Conservation (phyloP, 2,888 invertebrate genomes). For the Trisateles emortualis region DNA sequence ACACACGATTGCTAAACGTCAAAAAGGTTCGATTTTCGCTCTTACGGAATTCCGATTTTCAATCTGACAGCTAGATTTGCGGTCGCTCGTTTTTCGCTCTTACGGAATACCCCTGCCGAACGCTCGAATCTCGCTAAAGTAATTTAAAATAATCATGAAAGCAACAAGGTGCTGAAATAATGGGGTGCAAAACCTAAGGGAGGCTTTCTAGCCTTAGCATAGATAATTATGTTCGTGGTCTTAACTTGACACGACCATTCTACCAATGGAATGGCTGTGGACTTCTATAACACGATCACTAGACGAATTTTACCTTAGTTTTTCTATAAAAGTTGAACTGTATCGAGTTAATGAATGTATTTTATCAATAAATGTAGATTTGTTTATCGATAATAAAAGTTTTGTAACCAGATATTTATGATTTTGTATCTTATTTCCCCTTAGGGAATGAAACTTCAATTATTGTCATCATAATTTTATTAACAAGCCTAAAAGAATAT, state of each 20-base stretch:
- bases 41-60: too few species aligned
- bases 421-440: constrained; percentile 13
- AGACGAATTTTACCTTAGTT: constrained; percentile 30
- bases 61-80: too few species aligned
- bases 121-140: too few species aligned
- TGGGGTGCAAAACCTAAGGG: neutral
- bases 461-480: too few species aligned
- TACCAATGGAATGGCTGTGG: neutral
- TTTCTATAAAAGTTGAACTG: constrained; percentile 45
- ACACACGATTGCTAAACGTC: too few species aligned
- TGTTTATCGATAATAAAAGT: constrained; percentile 63
- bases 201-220: constrained; percentile 5
- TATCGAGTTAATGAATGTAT: constrained; percentile 35
- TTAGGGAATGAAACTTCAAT: neutral
- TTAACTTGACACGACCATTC: neutral
- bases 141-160: too few species aligned
- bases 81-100: too few species aligned
- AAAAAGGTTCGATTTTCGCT: too few species aligned
- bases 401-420: constrained; percentile 60
- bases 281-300: constrained; percentile 6
- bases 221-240: constrained; percentile 2
- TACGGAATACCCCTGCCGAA: too few species aligned
- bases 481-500: too few species aligned
- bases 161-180: too few species aligned
- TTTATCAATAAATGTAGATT: constrained; percentile 54